phyloP scores from a whole-genome alignment of 1,140 invertebrate species.

The Acromyrmex heyeri region DNA sequence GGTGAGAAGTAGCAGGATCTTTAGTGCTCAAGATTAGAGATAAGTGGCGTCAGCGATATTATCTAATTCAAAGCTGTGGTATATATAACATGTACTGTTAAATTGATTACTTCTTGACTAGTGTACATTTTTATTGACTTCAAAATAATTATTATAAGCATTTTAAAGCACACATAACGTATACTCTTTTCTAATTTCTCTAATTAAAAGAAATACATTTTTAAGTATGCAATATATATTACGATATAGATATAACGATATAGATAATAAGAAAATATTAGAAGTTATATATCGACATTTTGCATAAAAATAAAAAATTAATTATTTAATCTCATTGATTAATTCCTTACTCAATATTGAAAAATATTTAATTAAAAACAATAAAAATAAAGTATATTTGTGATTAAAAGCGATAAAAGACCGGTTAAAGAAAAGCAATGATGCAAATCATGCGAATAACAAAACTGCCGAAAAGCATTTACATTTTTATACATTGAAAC shows the following conservation, averaged over 20 bases:
- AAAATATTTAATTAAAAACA: constrained; percentile 3
- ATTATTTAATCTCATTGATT: too few relatives aligned
- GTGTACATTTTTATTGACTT: constrained; percentile 35
- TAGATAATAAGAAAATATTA: background rate
- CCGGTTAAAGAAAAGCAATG: background rate
- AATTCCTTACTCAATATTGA: background rate
- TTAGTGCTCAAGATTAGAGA: constrained; percentile 50
- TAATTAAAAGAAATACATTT: background rate
- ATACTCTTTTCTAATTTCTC: background rate
- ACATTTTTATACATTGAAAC: too few relatives aligned
- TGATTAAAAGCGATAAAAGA: background rate
- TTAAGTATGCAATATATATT: background rate
- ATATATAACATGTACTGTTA: background rate
- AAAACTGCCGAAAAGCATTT: background rate
- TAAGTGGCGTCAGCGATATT: constrained; percentile 54
- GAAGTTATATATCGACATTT: background rate
- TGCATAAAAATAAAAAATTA: too few relatives aligned
- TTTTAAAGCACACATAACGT: background rate
- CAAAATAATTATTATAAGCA: background rate
- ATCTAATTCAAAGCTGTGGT: constrained; percentile 45
- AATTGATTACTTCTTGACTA: background rate
- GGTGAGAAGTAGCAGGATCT: constrained; percentile 47
- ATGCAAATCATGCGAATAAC: background rate
- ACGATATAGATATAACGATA: background rate
- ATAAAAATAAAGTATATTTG: background rate